Conservation (phyloP, 2,113 vertebrate genomes). For the Cromileptes altivelis region DNA sequence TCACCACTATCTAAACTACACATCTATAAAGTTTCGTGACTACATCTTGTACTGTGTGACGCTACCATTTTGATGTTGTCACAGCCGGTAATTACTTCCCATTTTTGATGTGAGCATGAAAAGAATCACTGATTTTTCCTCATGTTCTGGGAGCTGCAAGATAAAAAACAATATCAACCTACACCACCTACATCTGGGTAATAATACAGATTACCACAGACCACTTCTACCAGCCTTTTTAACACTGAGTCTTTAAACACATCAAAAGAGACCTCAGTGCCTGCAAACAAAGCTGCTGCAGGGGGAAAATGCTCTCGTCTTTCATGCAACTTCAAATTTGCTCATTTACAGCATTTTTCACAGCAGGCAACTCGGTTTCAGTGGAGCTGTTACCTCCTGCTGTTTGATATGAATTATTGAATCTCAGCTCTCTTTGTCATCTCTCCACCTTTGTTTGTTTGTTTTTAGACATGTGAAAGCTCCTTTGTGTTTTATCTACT, state of each 20-base stretch:
- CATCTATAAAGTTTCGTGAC: too few relatives aligned
- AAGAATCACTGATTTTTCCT: not conserved
- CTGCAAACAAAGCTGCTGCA: not conserved
- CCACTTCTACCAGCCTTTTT: not conserved
- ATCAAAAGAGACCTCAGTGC: not conserved
- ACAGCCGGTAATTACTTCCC: not conserved
- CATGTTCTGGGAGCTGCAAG: not conserved
- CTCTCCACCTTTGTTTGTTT: not conserved
- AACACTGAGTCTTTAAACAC: not conserved
- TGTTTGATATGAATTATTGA: not conserved
- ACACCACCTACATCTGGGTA: not conserved
- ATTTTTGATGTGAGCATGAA: not conserved
- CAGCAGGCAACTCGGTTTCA: not conserved
- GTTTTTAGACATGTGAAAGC: not conserved
- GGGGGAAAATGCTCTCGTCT: not conserved
- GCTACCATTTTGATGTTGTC: too few relatives aligned
- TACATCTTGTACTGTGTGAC: too few relatives aligned
- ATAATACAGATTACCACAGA: not conserved
- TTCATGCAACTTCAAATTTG: not conserved
- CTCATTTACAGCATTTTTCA: not conserved
- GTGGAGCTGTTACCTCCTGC: not conserved
- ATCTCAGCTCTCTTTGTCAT: not conserved
- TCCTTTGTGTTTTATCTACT: not conserved
- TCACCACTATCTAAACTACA: too few relatives aligned
- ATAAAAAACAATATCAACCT: not conserved